These are phyloP conservation scores for Tamias sibiricus DNA, from an alignment of 2,113 vertebrate species.

Conservation along the genomic window DNA sequence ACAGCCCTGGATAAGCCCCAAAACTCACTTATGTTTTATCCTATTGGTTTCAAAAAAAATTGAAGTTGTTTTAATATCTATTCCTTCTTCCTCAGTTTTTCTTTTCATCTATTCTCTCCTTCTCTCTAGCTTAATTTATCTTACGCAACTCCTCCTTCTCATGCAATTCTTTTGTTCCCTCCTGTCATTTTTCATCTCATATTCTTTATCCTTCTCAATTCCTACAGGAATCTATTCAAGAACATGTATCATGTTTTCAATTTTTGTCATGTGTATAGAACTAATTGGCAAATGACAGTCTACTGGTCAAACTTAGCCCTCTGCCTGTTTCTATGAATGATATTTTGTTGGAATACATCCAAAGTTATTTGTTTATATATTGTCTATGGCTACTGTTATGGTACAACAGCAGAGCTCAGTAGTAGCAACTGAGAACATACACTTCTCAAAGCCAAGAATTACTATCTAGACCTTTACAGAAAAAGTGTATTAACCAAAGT, in stretches of 20 bases:
- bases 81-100: slow-evolving; percentile 18
- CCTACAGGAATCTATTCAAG: slow-evolving; percentile 39
- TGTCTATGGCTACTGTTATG: not conserved
- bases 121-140: not conserved
- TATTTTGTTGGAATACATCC: slow-evolving; percentile 42
- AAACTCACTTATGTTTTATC: slow-evolving; percentile 50
- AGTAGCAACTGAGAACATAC: not conserved
- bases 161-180: not conserved
- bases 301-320: slow-evolving; percentile 34
- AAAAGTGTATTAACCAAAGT: not conserved
- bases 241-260: not conserved
- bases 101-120: slow-evolving; percentile 31
- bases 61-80: slow-evolving; percentile 16
- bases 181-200: not conserved
- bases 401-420: not conserved
- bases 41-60: not conserved
- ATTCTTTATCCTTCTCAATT: slow-evolving; percentile 7
- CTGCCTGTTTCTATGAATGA: slow-evolving; percentile 49
- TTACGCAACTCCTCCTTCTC: not conserved
- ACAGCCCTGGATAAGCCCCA: not conserved
- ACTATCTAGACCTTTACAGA: slow-evolving; percentile 1
- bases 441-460: slow-evolving; percentile 35
- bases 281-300: not conserved
- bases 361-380: slow-evolving; percentile 15
- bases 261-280: slow-evolving; percentile 11